These are phyloP conservation scores for Myotis yumanensis DNA, from an alignment of 2,113 vertebrate species.

Conservation along the genomic window DNA sequence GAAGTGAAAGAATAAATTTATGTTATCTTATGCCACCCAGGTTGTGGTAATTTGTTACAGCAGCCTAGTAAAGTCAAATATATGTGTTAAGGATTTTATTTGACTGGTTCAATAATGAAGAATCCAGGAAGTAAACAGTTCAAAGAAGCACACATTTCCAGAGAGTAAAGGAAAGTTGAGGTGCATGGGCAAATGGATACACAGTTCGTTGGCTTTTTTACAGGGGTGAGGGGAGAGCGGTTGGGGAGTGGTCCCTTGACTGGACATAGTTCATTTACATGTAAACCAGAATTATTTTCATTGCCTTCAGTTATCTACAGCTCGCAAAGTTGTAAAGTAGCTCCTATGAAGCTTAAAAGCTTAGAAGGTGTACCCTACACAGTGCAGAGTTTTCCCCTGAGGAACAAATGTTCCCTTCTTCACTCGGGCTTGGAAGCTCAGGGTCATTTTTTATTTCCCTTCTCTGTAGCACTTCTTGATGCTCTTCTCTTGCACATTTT, in stretches of 20 bases:
- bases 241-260: background rate
- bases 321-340: background rate
- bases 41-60: background rate
- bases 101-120: background rate
- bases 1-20: background rate
- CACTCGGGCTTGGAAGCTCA: background rate
- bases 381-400: background rate
- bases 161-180: background rate
- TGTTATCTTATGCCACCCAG: background rate
- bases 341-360: background rate
- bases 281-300: background rate
- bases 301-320: background rate
- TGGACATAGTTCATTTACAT: background rate
- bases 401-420: background rate
- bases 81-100: background rate
- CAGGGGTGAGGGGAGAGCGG: background rate
- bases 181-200: background rate
- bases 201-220: background rate
- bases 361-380: background rate
- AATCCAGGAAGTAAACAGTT: background rate
- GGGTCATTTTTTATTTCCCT: background rate
- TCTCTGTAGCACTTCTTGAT: background rate
- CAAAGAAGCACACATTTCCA: background rate
- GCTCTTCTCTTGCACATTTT: background rate
- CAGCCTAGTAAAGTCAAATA: background rate